Evolutionary conservation across 2,888 invertebrate species (phyloP).

Genomic region (Aporophyla nigra): DNA sequence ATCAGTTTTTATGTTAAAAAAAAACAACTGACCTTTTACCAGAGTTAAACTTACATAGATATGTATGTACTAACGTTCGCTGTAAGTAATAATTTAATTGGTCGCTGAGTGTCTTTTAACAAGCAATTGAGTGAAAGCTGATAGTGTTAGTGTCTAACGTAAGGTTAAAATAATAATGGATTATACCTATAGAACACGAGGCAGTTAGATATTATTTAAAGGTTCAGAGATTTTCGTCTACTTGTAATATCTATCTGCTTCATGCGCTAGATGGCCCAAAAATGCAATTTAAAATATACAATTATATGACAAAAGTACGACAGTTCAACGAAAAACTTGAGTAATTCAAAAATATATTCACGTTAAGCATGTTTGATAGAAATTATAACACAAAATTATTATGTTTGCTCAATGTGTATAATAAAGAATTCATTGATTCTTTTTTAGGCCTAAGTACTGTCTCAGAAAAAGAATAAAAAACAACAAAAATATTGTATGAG

Average conservation of each 20-base stretch:
- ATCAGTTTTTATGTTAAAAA: not conserved
- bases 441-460: constrained; percentile 54
- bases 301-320: constrained; percentile 69
- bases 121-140: constrained; percentile 41
- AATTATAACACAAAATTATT: constrained; percentile 58
- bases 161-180: constrained; percentile 35
- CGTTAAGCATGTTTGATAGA: constrained; percentile 61
- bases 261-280: constrained; percentile 24
- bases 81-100: constrained; percentile 17
- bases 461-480: constrained; percentile 22
- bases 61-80: not conserved
- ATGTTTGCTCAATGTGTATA: constrained; percentile 68
- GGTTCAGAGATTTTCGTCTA: not conserved
- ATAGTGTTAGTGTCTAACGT: constrained; percentile 43
- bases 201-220: constrained; percentile 36
- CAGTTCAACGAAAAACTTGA: constrained; percentile 71
- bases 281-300: constrained; percentile 23
- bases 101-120: constrained; percentile 40
- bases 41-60: not conserved
- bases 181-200: constrained; percentile 23
- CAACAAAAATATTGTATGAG: constrained; percentile 22
- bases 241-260: constrained; percentile 43
- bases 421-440: constrained; percentile 45
- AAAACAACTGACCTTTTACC: not conserved
- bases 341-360: constrained; percentile 66